A percentile compares a stretch with the other conserved stretches of the same genome.
Evolutionary conservation across 2,113 vertebrate species (phyloP).

Genomic region (Myiozetetes cayanensis): DNA sequence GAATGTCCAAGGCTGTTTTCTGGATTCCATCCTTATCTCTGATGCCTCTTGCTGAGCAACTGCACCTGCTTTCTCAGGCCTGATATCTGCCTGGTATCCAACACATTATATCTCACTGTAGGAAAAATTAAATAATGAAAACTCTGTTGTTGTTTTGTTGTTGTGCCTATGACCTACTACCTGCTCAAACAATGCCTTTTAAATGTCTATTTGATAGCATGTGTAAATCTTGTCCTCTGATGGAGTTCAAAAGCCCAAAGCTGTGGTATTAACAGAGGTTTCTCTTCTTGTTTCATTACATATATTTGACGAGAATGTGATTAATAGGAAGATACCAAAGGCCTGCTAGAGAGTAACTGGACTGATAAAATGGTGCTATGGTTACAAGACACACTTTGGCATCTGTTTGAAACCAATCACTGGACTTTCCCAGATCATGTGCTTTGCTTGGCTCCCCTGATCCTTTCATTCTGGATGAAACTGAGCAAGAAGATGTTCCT

Average conservation of each 20-base stretch:
- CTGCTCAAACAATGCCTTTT: not conserved
- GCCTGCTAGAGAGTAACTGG: not conserved
- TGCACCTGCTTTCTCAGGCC: no score
- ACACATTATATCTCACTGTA: not conserved
- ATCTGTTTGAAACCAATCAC: not conserved
- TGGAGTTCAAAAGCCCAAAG: not conserved
- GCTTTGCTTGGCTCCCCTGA: not conserved
- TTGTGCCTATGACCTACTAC: not conserved
- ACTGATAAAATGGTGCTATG: not conserved
- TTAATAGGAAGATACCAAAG: not conserved
- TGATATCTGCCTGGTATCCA: no score
- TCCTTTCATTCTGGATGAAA: not conserved
- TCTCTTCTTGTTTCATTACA: not conserved
- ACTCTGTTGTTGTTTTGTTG: not conserved
- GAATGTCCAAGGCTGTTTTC: no score
- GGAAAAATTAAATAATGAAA: not conserved
- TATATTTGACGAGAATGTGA: not conserved
- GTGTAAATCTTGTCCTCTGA: not conserved
- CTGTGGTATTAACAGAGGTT: not conserved
- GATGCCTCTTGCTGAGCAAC: no score
- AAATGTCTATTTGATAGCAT: not conserved
- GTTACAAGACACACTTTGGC: not conserved
- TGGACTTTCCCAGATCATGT: not conserved
- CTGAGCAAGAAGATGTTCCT: fast-evolving
- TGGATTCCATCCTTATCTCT: no score